Conservation (phyloP, 2,113 vertebrate genomes). For the Canis aureus region DNA sequence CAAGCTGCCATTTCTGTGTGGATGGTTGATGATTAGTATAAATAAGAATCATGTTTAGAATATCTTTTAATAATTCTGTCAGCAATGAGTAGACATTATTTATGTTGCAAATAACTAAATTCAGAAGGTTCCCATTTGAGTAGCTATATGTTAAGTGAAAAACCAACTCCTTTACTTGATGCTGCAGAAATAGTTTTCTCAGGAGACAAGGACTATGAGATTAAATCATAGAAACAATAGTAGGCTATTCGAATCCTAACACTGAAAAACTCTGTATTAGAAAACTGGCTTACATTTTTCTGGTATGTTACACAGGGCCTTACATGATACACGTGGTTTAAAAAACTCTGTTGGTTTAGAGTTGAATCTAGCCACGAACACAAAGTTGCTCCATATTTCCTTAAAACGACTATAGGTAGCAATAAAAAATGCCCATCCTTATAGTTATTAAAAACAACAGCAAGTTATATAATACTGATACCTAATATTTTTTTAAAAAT, state of each 20-base stretch:
- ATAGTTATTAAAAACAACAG: not conserved
- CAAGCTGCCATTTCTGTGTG: not conserved
- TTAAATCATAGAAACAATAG: not conserved
- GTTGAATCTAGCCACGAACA: constrained; percentile 25
- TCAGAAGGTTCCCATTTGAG: not conserved
- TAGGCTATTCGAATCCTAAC: not conserved
- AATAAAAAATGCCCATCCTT: not conserved
- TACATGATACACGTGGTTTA: not conserved
- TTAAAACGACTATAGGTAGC: not conserved
- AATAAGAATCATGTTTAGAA: constrained; percentile 46
- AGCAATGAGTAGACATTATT: not conserved
- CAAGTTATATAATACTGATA: not conserved
- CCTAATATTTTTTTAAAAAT: not conserved
- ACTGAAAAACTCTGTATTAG: not conserved
- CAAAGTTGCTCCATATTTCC: not conserved
- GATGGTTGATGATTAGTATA: not conserved
- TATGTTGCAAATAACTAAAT: constrained; percentile 33
- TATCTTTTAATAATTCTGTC: constrained; percentile 35
- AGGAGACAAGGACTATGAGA: not conserved
- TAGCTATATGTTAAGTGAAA: not conserved
- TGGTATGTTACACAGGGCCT: not conserved
- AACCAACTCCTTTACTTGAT: constrained; percentile 40
- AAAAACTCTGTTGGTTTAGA: constrained; percentile 1
- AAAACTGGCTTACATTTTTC: not conserved
- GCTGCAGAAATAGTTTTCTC: not conserved